Conservation (phyloP, 2,113 vertebrate genomes). For the Podocnemis expansa region DNA sequence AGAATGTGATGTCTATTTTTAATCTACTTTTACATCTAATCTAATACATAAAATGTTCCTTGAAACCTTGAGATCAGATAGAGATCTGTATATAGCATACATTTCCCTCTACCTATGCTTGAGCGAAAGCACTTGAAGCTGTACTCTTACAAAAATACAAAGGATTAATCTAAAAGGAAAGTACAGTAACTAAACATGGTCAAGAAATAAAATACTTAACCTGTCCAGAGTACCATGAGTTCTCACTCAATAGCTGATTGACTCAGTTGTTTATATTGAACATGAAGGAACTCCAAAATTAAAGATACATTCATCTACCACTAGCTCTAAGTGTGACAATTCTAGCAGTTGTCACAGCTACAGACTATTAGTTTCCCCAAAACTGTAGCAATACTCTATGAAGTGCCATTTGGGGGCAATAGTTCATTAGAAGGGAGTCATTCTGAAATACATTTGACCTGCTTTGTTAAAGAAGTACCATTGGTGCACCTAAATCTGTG, state of each 20-base stretch:
- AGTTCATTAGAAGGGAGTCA: not conserved
- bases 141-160: not conserved
- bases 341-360: not conserved
- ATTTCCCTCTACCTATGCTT: not conserved
- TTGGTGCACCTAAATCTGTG: not conserved
- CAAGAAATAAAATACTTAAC: constrained; percentile 6
- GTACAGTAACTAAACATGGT: constrained; percentile 15
- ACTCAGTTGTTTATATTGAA: not conserved
- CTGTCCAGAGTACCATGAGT: not conserved
- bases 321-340: fast-evolving
- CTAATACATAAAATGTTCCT: not conserved
- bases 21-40: not conserved
- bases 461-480: not conserved
- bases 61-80: not conserved
- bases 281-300: not conserved
- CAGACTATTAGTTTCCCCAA: not conserved
- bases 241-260: not conserved
- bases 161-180: not conserved
- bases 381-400: not conserved
- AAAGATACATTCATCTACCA: not conserved
- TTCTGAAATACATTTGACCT: not conserved
- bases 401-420: not conserved
- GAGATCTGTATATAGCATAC: not conserved
- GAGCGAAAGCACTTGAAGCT: not conserved
- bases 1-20: not conserved